A percentile compares a stretch with the other conserved stretches of the same genome.
Conservation (phyloP, 2,888 invertebrate species). For the Dicyrtoma fusca region DNA sequence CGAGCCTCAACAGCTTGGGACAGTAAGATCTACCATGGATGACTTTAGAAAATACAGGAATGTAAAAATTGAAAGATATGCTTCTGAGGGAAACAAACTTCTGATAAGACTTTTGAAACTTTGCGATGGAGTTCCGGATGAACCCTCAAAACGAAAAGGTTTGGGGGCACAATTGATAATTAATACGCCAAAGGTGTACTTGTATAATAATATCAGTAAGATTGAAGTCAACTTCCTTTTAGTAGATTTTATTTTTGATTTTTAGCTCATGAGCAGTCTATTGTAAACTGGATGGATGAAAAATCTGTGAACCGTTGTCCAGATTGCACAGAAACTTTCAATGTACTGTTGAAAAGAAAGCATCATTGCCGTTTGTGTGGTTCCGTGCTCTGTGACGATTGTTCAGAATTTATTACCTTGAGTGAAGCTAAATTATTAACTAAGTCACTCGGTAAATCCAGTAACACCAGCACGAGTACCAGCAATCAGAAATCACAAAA, state of each 20-base stretch:
- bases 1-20: conserved; percentile 61
- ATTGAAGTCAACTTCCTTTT: background rate
- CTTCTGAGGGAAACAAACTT: conserved; percentile 93
- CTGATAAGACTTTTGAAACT: conserved; percentile 91
- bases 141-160: conserved; percentile 34
- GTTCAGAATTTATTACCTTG: conserved; percentile 81
- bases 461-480: conserved; percentile 13
- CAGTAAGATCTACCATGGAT: conserved; percentile 69
- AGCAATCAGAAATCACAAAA: no score
- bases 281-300: conserved; percentile 93
- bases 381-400: conserved; percentile 87
- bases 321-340: conserved; percentile 86
- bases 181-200: background rate
- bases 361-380: conserved; percentile 97
- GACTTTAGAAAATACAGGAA: conserved; percentile 73
- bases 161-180: conserved; percentile 4
- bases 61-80: conserved; percentile 79
- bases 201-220: background rate
- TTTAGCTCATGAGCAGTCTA: conserved; percentile 67
- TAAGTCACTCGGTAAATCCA: conserved; percentile 2
- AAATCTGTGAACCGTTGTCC: conserved; percentile 86
- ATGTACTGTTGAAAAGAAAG: conserved; percentile 77
- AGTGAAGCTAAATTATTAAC: conserved; percentile 66
- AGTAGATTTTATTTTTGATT: background rate
- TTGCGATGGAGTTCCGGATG: conserved; percentile 63